Conservation (phyloP, 2,888 invertebrate species). For the Volucella inanis region DNA sequence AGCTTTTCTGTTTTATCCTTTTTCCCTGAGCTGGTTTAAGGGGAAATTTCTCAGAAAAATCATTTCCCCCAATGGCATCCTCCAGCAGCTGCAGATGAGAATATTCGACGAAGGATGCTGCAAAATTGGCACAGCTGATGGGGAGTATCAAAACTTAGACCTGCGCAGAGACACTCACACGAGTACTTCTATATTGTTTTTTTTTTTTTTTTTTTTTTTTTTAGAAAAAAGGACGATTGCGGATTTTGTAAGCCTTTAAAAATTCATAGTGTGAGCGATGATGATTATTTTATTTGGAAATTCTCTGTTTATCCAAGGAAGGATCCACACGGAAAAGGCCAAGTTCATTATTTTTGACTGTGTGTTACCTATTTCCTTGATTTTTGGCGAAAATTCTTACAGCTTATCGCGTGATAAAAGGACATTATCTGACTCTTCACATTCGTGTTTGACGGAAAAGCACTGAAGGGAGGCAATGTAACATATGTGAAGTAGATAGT, state of each 20-base stretch:
- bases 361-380: no score
- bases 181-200: neutral
- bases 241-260: neutral
- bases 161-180: conserved; percentile 29
- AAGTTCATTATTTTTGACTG: no score
- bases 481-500: neutral
- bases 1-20: conserved; percentile 26
- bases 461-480: conserved; percentile 15
- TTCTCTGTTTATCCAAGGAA: neutral
- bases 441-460: conserved; percentile 1
- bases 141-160: conserved; percentile 8
- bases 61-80: neutral
- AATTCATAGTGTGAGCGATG: neutral
- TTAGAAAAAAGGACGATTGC: neutral
- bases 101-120: conserved; percentile 67
- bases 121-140: conserved; percentile 65
- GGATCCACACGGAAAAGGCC: no score
- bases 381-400: neutral
- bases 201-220: conserved; percentile 15
- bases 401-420: conserved; percentile 46
- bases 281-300: neutral
- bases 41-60: neutral
- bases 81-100: neutral
- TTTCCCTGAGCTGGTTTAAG: conserved; percentile 19
- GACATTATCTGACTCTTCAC: conserved; percentile 38